Percentiles rank a stretch among this genome's conserved stretches.
Evolutionary conservation across 2,113 vertebrate species (phyloP).

Genomic region (Arvicanthis niloticus): DNA sequence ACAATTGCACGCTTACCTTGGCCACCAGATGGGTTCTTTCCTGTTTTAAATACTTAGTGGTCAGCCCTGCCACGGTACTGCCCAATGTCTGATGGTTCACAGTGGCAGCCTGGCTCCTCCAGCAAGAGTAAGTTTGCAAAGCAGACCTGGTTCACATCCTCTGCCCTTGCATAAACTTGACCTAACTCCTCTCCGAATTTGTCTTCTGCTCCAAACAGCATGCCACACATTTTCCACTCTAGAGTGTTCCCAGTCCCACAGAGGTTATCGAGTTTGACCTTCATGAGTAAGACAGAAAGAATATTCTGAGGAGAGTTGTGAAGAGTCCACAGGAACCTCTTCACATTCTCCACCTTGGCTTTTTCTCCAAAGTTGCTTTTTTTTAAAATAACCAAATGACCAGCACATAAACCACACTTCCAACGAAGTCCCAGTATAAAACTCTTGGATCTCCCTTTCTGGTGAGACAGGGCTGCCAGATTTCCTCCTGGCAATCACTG

Average conservation of each 20-base stretch:
- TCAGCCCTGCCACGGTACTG: too few relatives aligned
- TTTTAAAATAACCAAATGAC: neutral
- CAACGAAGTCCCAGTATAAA: neutral
- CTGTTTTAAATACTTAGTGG: neutral
- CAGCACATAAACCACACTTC: neutral
- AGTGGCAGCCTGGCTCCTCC: neutral
- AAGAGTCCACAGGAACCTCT: neutral
- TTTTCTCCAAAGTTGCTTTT: neutral
- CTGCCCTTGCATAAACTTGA: neutral
- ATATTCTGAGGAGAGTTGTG: neutral
- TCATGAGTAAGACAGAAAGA: neutral
- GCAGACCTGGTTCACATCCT: fast-evolving
- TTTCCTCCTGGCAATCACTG: neutral
- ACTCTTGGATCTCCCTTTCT: neutral
- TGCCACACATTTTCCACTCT: neutral
- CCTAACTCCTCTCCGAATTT: neutral
- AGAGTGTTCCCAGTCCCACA: neutral
- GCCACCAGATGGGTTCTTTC: neutral
- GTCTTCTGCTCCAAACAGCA: neutral
- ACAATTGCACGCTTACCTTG: neutral
- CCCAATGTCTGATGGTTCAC: fast-evolving
- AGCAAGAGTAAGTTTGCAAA: fast-evolving
- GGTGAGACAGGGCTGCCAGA: neutral
- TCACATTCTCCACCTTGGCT: neutral
- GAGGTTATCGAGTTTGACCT: conserved; percentile 20